Evolutionary conservation across 2,113 vertebrate species (phyloP), one percentile per base, ranked within the genome.

Genomic region (Ochotona princeps): DNA sequence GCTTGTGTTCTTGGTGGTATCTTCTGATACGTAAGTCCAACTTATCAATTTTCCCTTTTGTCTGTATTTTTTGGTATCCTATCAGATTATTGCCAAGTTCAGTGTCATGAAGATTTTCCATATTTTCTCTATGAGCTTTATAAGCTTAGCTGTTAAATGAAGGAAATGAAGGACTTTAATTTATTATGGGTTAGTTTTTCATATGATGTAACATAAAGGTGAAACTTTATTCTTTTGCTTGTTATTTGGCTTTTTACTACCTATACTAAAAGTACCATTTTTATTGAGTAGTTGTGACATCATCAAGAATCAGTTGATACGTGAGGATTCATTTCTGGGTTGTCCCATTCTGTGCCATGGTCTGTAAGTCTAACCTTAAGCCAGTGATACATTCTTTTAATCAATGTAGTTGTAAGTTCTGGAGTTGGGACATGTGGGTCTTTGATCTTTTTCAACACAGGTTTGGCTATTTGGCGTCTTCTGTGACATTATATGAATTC

Each of bases 101-200:
- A 87, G 18, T 20, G 17, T 32, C 32, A 88, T 23, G 18, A 76
- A 85, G n/a, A 69, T 57, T 76, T 63, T 73, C 35, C 6, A 23
- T 26, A 54, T 83, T 67, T 82, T 81, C 61, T 67, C 30, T 72
- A 82, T 26, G 47, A 51, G 25, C 28, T 66, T 73, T 82, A 20
- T 44, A 89, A 81, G 76, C 89, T 81, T 94, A 49, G 12, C 63
- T 79, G 21, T 91, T 72, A 84, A 28, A 5, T 81, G 88, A 79
- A 60, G 20, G 32, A 84, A 28, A 5, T 81, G 88, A 79, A 60
- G 20, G 32, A 81, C 30, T 61, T 89, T 93, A 78, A 91, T 20
- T 30, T 2, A 76, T 15, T 95, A 35, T 81, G 38, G 54, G 13
- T 81, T 78, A 20, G 74, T 63, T 80, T 88, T 83, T 86, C 60